Percentiles rank a stretch among this genome's conserved stretches.
Evolutionary conservation across 1,140 invertebrate species (phyloP).

Genomic region (Drosophila funebris): DNA sequence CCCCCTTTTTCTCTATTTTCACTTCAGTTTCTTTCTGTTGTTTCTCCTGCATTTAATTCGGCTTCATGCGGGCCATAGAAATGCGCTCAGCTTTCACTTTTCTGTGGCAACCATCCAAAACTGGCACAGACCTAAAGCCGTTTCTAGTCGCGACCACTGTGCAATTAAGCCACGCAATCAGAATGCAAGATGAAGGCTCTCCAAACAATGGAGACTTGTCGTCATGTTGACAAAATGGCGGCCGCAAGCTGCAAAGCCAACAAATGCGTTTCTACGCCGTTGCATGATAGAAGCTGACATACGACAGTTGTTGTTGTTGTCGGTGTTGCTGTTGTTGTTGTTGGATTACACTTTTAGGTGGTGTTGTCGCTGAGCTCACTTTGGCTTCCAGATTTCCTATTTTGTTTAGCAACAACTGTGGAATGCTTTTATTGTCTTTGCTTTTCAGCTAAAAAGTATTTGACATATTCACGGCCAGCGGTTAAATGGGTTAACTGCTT

Average conservation of each 20-base stretch:
- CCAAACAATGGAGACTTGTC: conserved; percentile 59
- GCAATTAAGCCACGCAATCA: conserved; percentile 80
- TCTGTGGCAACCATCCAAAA: conserved; percentile 33
- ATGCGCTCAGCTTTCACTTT: conserved; percentile 68
- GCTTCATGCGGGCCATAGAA: conserved; percentile 55
- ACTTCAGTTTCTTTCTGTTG: not conserved
- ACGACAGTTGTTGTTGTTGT: conserved; percentile 27
- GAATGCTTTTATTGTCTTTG: conserved; percentile 8
- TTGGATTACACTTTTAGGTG: conserved; percentile 60
- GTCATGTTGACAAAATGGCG: conserved; percentile 71
- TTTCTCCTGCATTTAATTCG: conserved; percentile 29
- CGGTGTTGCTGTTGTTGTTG: conserved; percentile 16
- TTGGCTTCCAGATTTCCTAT: not conserved
- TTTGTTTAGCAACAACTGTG: conserved; percentile 35
- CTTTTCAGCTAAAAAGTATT: not conserved
- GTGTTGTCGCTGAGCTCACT: conserved; percentile 30
- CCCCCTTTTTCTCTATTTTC: not conserved
- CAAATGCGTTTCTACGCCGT: conserved; percentile 39
- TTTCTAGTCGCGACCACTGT: conserved; percentile 34
- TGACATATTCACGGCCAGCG: not conserved
- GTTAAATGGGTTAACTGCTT: conserved; percentile 3
- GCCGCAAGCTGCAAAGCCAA: conserved; percentile 74
- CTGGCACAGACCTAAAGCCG: conserved; percentile 47
- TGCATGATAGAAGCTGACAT: conserved; percentile 54
- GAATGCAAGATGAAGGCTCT: conserved; percentile 79